These are phyloP conservation scores for Parnassius apollo DNA, from an alignment of 2,888 invertebrate genomes.

Conservation along the genomic window DNA sequence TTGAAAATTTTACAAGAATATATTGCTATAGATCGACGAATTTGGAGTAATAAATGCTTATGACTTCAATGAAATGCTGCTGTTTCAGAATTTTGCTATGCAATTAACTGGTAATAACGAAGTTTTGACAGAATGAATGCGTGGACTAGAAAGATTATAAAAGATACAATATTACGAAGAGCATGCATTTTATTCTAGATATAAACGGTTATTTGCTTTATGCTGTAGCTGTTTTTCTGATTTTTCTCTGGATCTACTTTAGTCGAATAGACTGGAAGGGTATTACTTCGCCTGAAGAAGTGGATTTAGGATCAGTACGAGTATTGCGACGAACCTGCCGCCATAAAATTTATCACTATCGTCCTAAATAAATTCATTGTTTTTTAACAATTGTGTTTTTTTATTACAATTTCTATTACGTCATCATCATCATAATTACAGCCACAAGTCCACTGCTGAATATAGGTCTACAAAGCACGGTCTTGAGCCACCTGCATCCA, in stretches of 20 bases:
- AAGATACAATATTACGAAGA: background rate
- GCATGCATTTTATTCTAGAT: conserved; percentile 4
- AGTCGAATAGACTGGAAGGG: conserved; percentile 55
- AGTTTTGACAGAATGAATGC: background rate
- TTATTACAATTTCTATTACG: background rate
- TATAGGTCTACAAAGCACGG: too few species aligned
- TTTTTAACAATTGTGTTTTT: background rate
- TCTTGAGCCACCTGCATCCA: too few species aligned
- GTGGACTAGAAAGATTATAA: background rate
- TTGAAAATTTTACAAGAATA: too few species aligned
- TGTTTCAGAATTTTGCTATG: background rate
- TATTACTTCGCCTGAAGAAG: conserved; percentile 56
- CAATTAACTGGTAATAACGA: background rate
- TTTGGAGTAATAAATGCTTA: background rate
- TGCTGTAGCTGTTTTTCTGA: conserved; percentile 43
- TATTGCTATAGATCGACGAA: background rate
- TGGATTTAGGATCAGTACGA: conserved; percentile 56
- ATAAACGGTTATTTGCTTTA: conserved; percentile 37
- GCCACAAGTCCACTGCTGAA: too few species aligned
- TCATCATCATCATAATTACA: too few species aligned
- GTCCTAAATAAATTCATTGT: conserved; percentile 7
- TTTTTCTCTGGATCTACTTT: conserved; percentile 45
- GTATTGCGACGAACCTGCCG: conserved; percentile 37
- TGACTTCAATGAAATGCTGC: background rate
- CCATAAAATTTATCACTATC: conserved; percentile 25